Conservation (phyloP, 2,113 vertebrate genomes). For the Alligator sinensis region DNA sequence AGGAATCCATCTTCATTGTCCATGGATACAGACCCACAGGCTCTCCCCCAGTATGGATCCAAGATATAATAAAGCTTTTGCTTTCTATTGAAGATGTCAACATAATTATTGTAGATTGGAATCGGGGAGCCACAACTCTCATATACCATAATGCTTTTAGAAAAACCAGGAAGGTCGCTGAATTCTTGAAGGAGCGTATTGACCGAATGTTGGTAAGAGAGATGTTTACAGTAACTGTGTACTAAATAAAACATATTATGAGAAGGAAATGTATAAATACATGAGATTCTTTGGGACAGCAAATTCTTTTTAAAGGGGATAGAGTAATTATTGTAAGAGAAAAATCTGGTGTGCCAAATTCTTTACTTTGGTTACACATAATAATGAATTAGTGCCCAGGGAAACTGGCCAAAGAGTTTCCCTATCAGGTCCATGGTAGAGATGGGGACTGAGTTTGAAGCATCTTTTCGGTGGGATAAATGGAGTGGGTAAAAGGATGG, state of each 20-base stretch:
- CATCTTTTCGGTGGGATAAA: neutral
- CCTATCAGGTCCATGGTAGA: neutral
- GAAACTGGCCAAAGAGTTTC: neutral
- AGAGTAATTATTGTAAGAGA: neutral
- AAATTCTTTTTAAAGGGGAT: conserved; percentile 1
- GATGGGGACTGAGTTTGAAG: rapidly evolving
- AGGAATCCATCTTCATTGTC: conserved; percentile 87
- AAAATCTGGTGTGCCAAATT: neutral
- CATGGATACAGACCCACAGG: conserved; percentile 92
- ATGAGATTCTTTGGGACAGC: conserved; percentile 9
- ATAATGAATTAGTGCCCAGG: neutral
- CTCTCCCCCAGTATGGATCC: conserved; percentile 87
- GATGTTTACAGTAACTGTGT: rapidly evolving
- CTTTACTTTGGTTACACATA: neutral
- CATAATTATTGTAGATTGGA: conserved; percentile 93
- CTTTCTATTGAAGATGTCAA: conserved; percentile 86
- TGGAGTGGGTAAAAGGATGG: neutral
- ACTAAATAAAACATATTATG: neutral
- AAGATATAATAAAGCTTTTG: conserved; percentile 80
- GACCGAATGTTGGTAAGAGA: conserved; percentile 86
- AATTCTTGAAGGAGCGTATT: conserved; percentile 87
- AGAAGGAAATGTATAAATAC: neutral
- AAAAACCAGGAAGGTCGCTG: conserved; percentile 85
- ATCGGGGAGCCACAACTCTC: conserved; percentile 90
- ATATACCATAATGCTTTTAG: conserved; percentile 84